Evolutionary conservation across 2,888 invertebrate species (phyloP).

Genomic region (Ochlodes sylvanus): DNA sequence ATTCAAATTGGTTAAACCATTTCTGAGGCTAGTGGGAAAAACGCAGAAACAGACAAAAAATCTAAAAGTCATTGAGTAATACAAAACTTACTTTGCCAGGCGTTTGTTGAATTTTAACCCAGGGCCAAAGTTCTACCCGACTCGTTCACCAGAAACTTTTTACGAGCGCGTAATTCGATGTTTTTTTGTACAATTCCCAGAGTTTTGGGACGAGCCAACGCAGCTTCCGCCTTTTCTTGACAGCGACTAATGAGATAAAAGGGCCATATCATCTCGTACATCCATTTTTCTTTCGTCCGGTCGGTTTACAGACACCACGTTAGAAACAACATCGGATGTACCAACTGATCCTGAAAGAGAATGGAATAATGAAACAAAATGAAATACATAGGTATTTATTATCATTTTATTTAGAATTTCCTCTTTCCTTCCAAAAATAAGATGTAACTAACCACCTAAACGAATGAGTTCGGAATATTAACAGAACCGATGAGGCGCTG

Average conservation of each 20-base stretch:
- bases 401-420: too few species aligned
- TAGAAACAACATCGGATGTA: neutral
- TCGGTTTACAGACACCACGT: neutral
- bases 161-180: neutral
- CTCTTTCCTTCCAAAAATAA: too few species aligned
- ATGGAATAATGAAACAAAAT: neutral
- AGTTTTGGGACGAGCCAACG: neutral
- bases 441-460: too few species aligned
- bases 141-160: neutral
- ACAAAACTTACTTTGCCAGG: too few species aligned
- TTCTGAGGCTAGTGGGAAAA: too few species aligned
- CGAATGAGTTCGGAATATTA: too few species aligned
- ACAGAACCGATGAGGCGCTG: too few species aligned
- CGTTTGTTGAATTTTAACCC: too few species aligned
- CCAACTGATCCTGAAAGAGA: neutral
- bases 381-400: neutral
- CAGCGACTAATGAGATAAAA: constrained; percentile 10
- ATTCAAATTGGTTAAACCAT: too few species aligned
- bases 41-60: too few species aligned
- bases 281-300: neutral
- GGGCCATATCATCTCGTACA: constrained; percentile 5
- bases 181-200: neutral
- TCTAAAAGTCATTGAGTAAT: too few species aligned
- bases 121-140: too few species aligned
- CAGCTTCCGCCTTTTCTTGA: constrained; percentile 3